Evolutionary conservation across 2,888 invertebrate genomes (phyloP).

Genomic region (Epistrophe eligans): DNA sequence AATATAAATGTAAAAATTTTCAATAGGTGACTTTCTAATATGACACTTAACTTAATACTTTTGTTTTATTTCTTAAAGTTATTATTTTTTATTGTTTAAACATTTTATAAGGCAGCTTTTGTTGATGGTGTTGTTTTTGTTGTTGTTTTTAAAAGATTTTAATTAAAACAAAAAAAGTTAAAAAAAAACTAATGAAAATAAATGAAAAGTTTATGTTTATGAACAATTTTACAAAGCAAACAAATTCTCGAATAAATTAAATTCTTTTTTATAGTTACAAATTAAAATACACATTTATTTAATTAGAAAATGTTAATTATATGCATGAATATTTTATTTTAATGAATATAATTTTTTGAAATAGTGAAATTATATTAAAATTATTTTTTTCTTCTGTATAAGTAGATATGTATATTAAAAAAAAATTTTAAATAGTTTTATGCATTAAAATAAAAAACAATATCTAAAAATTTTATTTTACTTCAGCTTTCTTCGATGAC

Average conservation of each 20-base stretch:
- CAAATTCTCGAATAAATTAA: conserved; percentile 15
- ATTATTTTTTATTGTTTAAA: conserved; percentile 49
- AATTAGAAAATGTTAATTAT: conserved; percentile 60
- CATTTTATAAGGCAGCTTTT: conserved; percentile 52
- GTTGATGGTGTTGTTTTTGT: conserved; percentile 57
- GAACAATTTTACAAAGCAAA: conserved; percentile 16
- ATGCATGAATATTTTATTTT: conserved; percentile 42
- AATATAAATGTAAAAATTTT: conserved; percentile 42
- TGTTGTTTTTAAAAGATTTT: conserved; percentile 8
- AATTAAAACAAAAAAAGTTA: conserved; percentile 33
- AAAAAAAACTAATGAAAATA: neutral
- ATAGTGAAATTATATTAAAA: conserved; percentile 46
- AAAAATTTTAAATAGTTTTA: conserved; percentile 36
- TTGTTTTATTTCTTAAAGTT: conserved; percentile 59
- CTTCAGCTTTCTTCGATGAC: conserved; percentile 82
- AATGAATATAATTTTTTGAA: conserved; percentile 44
- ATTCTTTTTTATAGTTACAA: conserved; percentile 2
- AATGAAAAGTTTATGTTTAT: conserved; percentile 22
- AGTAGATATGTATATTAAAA: conserved; percentile 14
- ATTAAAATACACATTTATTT: conserved; percentile 36
- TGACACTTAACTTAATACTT: conserved; percentile 84
- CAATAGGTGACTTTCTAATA: conserved; percentile 78
- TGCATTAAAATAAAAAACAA: conserved; percentile 24
- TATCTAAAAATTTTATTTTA: conserved; percentile 27
- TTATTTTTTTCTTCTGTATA: neutral